phyloP scores from a whole-genome alignment of 2,888 invertebrate species.

The Drosophila kuntzei region DNA sequence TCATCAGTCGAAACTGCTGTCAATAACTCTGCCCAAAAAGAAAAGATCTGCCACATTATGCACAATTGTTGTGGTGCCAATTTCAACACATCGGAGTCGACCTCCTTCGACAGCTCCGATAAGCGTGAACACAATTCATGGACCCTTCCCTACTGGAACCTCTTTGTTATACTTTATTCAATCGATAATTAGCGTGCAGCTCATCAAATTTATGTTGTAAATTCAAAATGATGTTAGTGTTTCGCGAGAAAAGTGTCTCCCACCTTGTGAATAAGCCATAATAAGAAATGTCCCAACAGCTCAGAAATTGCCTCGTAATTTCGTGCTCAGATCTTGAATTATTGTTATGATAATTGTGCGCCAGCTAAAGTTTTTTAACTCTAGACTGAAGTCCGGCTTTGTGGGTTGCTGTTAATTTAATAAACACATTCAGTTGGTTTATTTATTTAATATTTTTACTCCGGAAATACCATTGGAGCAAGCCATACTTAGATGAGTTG shows the following conservation, averaged over 20 bases:
- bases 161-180: constrained; percentile 65
- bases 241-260: constrained; percentile 73
- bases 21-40: constrained; percentile 69
- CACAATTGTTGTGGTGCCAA: constrained; percentile 53
- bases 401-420: constrained; percentile 72
- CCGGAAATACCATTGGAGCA: constrained; percentile 63
- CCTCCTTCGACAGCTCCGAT: constrained; percentile 43
- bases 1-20: constrained; percentile 62
- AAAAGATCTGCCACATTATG: constrained; percentile 53
- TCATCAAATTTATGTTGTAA: constrained; percentile 77
- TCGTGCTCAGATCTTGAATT: constrained; percentile 65
- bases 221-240: constrained; percentile 82
- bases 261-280: constrained; percentile 46
- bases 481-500: constrained; percentile 18
- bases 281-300: constrained; percentile 7
- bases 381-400: constrained; percentile 25
- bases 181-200: constrained; percentile 74
- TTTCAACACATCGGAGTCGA: constrained; percentile 42
- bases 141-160: constrained; percentile 13
- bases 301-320: constrained; percentile 39
- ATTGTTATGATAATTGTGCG: constrained; percentile 77
- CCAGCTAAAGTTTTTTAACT: constrained; percentile 22
- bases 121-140: constrained; percentile 36
- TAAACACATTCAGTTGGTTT: constrained; percentile 70
- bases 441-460: constrained; percentile 62